phyloP scores from a whole-genome alignment of 2,113 vertebrate species.

The Hydrolagus affinis region DNA sequence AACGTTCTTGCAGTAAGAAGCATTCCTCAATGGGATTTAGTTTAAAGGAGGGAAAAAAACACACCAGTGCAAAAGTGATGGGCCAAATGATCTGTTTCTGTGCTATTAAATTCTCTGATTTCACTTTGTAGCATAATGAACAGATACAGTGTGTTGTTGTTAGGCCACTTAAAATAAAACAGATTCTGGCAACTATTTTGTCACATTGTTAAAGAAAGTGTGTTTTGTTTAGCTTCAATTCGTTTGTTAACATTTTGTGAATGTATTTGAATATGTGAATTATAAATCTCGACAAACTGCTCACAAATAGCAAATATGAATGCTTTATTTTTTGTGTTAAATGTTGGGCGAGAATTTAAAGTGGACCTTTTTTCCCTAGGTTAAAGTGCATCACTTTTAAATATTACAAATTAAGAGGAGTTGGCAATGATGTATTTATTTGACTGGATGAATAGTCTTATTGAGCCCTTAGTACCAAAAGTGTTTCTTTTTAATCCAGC shows the following conservation, averaged over 20 bases:
- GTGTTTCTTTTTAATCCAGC: neutral
- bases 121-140: neutral
- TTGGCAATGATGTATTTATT: neutral
- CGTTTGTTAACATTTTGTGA: neutral
- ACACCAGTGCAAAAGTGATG: too few relatives aligned
- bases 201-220: neutral
- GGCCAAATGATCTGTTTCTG: too few relatives aligned
- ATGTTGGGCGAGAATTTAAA: neutral
- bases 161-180: neutral
- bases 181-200: neutral
- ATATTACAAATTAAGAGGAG: neutral
- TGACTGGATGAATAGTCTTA: neutral
- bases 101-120: neutral
- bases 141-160: neutral
- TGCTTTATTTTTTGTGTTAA: neutral
- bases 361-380: neutral
- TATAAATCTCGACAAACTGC: too few relatives aligned
- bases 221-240: neutral
- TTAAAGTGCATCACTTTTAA: neutral
- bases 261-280: neutral
- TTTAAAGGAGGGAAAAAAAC: too few relatives aligned
- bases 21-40: neutral
- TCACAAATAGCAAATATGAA: neutral
- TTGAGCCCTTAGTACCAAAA: neutral
- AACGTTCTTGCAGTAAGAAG: neutral